phyloP scores from a whole-genome alignment of 2,113 vertebrate species.

The Cavia aperea region DNA sequence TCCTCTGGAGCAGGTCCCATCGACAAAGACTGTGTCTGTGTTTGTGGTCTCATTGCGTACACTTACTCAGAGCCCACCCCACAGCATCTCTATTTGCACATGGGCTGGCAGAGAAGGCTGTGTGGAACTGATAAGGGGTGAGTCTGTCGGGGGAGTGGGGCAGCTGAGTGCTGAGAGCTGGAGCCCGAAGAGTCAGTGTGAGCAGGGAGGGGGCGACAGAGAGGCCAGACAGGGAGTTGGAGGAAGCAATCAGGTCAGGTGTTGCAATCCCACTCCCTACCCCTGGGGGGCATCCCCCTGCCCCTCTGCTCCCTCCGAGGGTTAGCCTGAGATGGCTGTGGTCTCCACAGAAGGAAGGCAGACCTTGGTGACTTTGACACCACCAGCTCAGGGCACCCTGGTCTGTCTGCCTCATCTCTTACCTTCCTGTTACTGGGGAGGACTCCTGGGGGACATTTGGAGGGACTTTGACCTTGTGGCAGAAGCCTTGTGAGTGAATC shows the following conservation, averaged over 20 bases:
- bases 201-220: no score
- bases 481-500: background rate
- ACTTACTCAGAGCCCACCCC: background rate
- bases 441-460: background rate
- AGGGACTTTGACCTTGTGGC: constrained; percentile 38
- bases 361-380: background rate
- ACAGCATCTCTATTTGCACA: background rate
- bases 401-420: background rate
- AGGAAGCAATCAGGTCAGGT: background rate
- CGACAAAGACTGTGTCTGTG: background rate
- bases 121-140: background rate
- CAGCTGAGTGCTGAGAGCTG: background rate
- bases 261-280: background rate
- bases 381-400: background rate
- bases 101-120: background rate
- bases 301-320: background rate
- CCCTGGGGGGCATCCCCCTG: background rate
- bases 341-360: background rate
- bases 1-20: background rate
- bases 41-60: background rate
- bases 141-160: background rate
- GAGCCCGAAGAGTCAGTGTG: background rate
- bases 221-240: background rate
- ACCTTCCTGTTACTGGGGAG: background rate
- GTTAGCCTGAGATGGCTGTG: background rate